Base-by-base conservation (phyloP, 2,113 vertebrate genomes). In the Ornithorhynchus anatinus region DNA sequence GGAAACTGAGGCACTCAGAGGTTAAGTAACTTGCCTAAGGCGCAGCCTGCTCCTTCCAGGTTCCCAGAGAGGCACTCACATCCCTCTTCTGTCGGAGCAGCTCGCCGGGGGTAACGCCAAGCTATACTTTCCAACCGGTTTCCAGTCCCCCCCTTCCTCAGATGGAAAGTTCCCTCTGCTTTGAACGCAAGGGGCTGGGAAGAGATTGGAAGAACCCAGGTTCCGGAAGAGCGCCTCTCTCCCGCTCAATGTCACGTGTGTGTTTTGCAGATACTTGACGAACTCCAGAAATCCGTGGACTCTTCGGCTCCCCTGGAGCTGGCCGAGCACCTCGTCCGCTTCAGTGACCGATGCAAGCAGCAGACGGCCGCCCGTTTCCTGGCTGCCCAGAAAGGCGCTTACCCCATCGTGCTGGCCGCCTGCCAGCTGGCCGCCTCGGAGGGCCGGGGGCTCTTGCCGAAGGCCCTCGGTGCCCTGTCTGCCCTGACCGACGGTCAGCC, bases 401-500 rank as follows among this genome's bases (percentile, higher is more conserved):
- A 96, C 52, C 79, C 95, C 7, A 54, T 91, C 14, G 87, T 99
- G n/a, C 80, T 99, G 2, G 88, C 93, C 0, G 94, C 91, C 71
- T 96, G 95, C 80, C 90, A 84, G 80, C 80, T 89, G 71, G 89
- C 90, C 0, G 75, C 76, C 0, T 38, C 70, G 0, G 84, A 67
- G 1, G 78, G 95, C 69, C 75, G 59, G 9, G 54, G 33, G 5
- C n/a, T 88, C 0, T 77, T 94, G 43, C 72, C 92, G 0, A 89
- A 85, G 0, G 81, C 91, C 20, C 65, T 99, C 3, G 50, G 42
- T 0, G 91, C 96, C 5, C 88, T 99, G 19, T 84, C 85, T 0
- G 87, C 84, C 0, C 59, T 99, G 44, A 93, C 91, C 2, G 95
- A 99, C 0, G 96, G 98, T 27, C 98, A 99, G 74, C 98, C 98